Evolutionary conservation across 2,888 invertebrate species (phyloP), one percentile per base, ranked within the genome.

Genomic region (Acanthacorydalis orientalis): DNA sequence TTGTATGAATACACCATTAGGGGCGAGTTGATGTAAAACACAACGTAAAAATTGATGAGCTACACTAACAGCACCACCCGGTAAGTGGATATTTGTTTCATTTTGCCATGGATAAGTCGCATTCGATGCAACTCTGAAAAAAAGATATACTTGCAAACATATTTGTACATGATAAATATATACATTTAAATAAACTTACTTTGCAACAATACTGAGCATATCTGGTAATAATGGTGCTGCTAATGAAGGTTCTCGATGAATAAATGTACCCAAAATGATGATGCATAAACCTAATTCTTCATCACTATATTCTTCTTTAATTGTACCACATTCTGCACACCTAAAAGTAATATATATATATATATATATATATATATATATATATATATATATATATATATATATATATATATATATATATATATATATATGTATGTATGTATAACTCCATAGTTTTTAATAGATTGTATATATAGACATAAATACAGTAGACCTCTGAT

Each of bases 41-140:
- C 96, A 97, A 55, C 98, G 79, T 50, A 98, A 72, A 69, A 97
- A 95, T 69, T 98, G 98, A 63, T 93, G 84, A 16, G 96, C 96
- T 31, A 97, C 93, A 60, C 91, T 92, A 52, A 90, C 83, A 4
- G 90, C 89, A 60, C 93, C 91, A 51, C 96, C 95, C 1, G 97
- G 93, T 53, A 96, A 73, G 52, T 95, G 88, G 38, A 89, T 77
- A 59, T 81, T 83, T 52, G 80, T 83, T 63, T 89, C 90, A 52
- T 76, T 80, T 68, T 92, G 90, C 91, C 91, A 92, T 23, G 88
- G 80, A 65, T 87, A 90, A 59, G 80, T 79, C 47, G 83, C 80
- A 54, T 82, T 77, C 52, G 83, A 74, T 2, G 86, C 83, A 56
- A 84, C 77, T 57, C 85, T 85, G 58, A 51, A 58, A 57, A 35